Evolutionary conservation across 1,140 invertebrate genomes (phyloP), one percentile per base, ranked within the genome.

Genomic region (Gyrodactylus salaris): DNA sequence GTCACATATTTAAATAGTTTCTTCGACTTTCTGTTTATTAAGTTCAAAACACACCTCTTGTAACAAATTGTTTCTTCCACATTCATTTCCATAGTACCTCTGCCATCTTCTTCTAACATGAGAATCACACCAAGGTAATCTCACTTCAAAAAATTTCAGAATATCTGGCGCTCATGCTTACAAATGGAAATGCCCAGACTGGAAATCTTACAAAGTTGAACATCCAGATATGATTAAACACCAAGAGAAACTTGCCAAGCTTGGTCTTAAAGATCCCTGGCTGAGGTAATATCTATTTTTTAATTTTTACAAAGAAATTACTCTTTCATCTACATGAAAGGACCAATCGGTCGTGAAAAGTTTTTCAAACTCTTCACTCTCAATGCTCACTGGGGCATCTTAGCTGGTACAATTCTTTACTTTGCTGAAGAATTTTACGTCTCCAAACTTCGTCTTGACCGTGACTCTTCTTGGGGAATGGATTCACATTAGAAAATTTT

Each of bases 201-300:
- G 68, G 68, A 20, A 23, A 7, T 69, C 68, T 23, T 69, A 69
- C 24, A 69, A 69, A 69, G 68, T 69, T 69, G 68, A 69, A 21
- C 23, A 20, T 24, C 20, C 20, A 69, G 68, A 69, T 21, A 24
- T 69, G 23, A 2, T 20, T 21, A 7, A 2, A 2, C 68, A 69
- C 21, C 20, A 21, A 69, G 68, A 69, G 24, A 20, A 24, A 69
- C 23, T 69, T 21, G 68, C 68, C 7, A 69, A 69, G 68, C 21
- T 69, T 2, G 68, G 68, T 24, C 23, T 69, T 7, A 69, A 69
- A 69, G 68, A 69, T 69, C 68, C 68, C 24, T 69, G 68, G 68
- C 7, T 24, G 2, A 69, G 68, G 68, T 69, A 54, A 54, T n/a
- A n/a, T n/a, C n/a, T n/a, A 54, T 54, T 54, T n/a, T 16, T 54